A percentile compares a stretch with the other conserved stretches of the same genome.
Evolutionary conservation across 2,888 invertebrate genomes (phyloP).

Genomic region (Caenorhabditis doughertyi): DNA sequence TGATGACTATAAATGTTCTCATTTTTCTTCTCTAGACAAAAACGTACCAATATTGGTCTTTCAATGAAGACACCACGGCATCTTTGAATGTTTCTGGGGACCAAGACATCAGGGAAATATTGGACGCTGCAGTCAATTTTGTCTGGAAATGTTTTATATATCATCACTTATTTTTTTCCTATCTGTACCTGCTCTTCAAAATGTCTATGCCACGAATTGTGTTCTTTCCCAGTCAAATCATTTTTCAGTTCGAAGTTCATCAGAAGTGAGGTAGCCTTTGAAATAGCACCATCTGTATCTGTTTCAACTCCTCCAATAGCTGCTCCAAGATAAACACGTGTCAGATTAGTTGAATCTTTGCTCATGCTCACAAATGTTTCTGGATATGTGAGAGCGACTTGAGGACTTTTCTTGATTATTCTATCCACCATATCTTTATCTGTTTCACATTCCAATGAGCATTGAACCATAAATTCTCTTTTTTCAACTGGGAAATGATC

Average conservation of each 20-base stretch:
- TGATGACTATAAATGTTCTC: neutral
- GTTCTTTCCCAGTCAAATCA: slow-evolving; percentile 68
- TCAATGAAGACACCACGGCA: slow-evolving; percentile 43
- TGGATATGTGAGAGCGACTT: slow-evolving; percentile 74
- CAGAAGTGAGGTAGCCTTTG: slow-evolving; percentile 74
- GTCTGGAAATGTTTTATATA: slow-evolving; percentile 45
- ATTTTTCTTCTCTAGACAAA: neutral
- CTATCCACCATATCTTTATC: slow-evolving; percentile 73
- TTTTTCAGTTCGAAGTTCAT: slow-evolving; percentile 74
- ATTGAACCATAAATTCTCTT: slow-evolving; percentile 65
- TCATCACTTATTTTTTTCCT: neutral
- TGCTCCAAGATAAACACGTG: slow-evolving; percentile 69
- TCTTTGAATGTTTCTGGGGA: slow-evolving; percentile 68
- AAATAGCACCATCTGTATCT: slow-evolving; percentile 77
- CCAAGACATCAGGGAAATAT: slow-evolving; percentile 65
- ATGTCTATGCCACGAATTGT: slow-evolving; percentile 71
- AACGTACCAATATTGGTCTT: slow-evolving; percentile 56
- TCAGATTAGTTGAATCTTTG: slow-evolving; percentile 70
- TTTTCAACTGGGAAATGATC: slow-evolving; percentile 70
- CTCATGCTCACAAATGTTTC: slow-evolving; percentile 74
- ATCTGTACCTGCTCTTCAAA: slow-evolving; percentile 66
- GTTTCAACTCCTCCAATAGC: slow-evolving; percentile 75
- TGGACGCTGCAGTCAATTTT: slow-evolving; percentile 61
- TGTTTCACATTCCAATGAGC: slow-evolving; percentile 67
- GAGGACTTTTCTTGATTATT: slow-evolving; percentile 72